Conservation (phyloP, 2,113 vertebrate species). For the Oriolus oriolus region DNA sequence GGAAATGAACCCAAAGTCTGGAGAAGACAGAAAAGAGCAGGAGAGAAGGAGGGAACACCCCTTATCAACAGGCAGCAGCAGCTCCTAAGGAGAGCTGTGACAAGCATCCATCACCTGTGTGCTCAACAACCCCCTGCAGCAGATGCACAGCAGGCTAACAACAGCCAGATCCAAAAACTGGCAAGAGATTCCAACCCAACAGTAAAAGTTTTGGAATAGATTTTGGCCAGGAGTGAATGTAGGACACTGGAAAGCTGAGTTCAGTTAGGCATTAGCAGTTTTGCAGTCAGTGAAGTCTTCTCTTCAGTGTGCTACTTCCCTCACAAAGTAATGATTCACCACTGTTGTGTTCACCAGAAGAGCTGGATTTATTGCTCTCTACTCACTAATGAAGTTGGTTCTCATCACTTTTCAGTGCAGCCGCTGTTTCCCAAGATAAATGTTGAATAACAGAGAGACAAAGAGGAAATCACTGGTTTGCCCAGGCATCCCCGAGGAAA, state of each 20-base stretch:
- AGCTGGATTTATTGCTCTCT: background rate
- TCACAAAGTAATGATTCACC: background rate
- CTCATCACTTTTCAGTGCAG: background rate
- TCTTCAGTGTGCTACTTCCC: background rate
- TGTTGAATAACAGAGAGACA: background rate
- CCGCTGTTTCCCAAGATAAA: background rate
- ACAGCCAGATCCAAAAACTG: background rate
- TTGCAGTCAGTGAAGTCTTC: background rate
- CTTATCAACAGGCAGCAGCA: background rate
- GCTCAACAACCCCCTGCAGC: background rate
- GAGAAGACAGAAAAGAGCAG: background rate
- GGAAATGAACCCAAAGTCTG: background rate
- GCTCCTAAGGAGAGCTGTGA: background rate
- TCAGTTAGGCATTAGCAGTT: background rate
- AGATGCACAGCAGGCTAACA: background rate
- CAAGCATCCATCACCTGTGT: background rate
- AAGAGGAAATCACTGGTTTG: background rate
- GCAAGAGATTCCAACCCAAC: background rate
- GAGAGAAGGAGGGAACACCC: background rate
- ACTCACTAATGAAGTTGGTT: background rate
- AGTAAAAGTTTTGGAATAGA: background rate
- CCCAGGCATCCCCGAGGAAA: background rate
- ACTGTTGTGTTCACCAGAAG: background rate
- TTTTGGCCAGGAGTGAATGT: background rate
- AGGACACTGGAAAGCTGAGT: background rate